Conservation (phyloP, 2,888 invertebrate species). For the Eristalis arbustorum region DNA sequence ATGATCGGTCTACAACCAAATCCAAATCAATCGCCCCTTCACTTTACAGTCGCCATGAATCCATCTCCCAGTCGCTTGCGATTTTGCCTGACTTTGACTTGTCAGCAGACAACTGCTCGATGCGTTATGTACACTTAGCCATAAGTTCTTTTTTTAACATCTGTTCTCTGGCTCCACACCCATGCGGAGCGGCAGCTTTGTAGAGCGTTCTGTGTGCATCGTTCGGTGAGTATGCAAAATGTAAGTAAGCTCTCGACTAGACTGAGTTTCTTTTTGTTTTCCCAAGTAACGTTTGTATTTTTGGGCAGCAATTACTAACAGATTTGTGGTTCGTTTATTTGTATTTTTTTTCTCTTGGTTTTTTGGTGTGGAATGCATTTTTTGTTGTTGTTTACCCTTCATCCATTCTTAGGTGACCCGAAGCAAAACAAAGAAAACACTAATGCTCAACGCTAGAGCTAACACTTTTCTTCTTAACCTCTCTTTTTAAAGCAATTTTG, state of each 20-base stretch:
- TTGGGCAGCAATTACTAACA: background rate
- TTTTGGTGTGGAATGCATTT: constrained; percentile 25
- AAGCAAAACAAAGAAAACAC: background rate
- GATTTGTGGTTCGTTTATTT: background rate
- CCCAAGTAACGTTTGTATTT: background rate
- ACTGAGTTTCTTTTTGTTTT: background rate
- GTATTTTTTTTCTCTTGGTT: background rate
- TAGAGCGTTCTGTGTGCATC: background rate
- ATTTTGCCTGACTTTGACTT: no score
- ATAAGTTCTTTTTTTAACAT: background rate
- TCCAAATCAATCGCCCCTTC: no score
- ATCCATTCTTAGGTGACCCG: background rate
- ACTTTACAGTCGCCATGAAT: no score
- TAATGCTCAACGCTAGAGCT: constrained; percentile 40
- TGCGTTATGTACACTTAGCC: background rate
- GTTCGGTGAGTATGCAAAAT: background rate
- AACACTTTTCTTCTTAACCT: constrained; percentile 3
- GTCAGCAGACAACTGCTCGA: no score
- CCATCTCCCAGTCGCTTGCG: no score
- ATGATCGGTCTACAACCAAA: no score
- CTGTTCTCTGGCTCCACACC: background rate
- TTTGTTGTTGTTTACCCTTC: background rate
- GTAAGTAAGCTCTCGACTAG: background rate
- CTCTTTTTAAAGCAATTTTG: constrained; percentile 1
- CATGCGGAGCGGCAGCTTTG: background rate